A percentile compares a stretch with the other conserved stretches of the same genome.
These are phyloP conservation scores for Hybos culiciformis DNA, from an alignment of 2,888 invertebrate genomes.

Conservation along the genomic window DNA sequence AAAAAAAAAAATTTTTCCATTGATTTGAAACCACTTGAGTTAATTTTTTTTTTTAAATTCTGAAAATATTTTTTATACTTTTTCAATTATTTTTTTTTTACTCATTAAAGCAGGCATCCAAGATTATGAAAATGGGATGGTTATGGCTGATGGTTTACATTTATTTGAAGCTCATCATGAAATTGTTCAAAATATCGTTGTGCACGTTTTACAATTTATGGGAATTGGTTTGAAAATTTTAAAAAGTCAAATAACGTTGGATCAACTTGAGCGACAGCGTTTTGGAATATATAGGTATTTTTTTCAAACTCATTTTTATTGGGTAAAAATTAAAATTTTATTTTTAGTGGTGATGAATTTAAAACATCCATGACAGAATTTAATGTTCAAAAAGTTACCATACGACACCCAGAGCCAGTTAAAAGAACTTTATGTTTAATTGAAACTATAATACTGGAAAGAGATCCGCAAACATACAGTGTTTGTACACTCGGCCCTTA, in stretches of 20 bases:
- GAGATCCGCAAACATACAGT: conserved; percentile 94
- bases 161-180: conserved; percentile 80
- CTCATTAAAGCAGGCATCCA: conserved; percentile 51
- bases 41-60: neutral
- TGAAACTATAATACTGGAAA: conserved; percentile 87
- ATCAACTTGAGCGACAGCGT: conserved; percentile 74
- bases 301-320: no score
- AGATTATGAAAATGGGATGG: conserved; percentile 86
- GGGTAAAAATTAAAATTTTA: no score
- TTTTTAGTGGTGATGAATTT: conserved; percentile 78
- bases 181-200: conserved; percentile 73
- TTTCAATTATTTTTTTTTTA: conserved; percentile 5
- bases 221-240: conserved; percentile 73
- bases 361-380: conserved; percentile 96
- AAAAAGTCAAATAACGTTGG: conserved; percentile 67
- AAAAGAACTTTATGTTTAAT: conserved; percentile 84
- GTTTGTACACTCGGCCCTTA: no score
- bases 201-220: conserved; percentile 65
- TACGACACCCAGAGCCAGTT: conserved; percentile 70
- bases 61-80: no score
- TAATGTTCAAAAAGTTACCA: conserved; percentile 81
- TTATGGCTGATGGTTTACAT: conserved; percentile 80
- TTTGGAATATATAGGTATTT: conserved; percentile 84
- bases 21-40: no score
- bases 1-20: no score